phyloP scores from a whole-genome alignment of 1,140 invertebrate genomes.

The Camponotus vicinus region DNA sequence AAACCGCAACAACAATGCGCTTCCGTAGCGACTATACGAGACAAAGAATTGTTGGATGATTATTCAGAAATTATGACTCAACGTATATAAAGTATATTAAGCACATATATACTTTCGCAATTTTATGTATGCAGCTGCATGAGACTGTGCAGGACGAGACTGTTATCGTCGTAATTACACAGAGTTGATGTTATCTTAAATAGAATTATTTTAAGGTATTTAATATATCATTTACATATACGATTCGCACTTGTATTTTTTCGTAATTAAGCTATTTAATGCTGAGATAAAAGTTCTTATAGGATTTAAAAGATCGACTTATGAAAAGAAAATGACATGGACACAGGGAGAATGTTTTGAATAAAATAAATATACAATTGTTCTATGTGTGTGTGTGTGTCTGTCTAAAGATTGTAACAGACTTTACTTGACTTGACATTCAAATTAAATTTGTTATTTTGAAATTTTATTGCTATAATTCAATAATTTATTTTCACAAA shows the following conservation, averaged over 20 bases:
- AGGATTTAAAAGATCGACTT: background rate
- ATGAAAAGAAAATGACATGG: background rate
- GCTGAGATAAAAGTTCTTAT: background rate
- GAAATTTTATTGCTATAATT: slow-evolving; percentile 1
- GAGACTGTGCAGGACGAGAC: background rate
- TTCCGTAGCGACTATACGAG: slow-evolving; percentile 50
- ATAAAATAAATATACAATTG: background rate
- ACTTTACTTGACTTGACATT: background rate
- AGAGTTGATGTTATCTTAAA: slow-evolving; percentile 19
- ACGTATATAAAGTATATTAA: slow-evolving; percentile 39
- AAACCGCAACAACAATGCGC: slow-evolving; percentile 42
- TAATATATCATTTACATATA: background rate
- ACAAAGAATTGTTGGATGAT: slow-evolving; percentile 68
- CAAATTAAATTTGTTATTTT: background rate
- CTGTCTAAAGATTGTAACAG: background rate
- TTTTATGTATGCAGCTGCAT: slow-evolving; percentile 39
- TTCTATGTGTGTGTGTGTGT: background rate
- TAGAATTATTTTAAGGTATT: slow-evolving; percentile 4
- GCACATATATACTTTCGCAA: slow-evolving; percentile 32
- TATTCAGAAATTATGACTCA: slow-evolving; percentile 78
- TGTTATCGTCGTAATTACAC: background rate
- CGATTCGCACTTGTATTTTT: background rate
- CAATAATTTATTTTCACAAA: background rate
- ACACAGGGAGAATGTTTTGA: background rate
- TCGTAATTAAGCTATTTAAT: slow-evolving; percentile 35